Conservation (phyloP, 2,888 invertebrate genomes). For the Pegoplata infirma region DNA sequence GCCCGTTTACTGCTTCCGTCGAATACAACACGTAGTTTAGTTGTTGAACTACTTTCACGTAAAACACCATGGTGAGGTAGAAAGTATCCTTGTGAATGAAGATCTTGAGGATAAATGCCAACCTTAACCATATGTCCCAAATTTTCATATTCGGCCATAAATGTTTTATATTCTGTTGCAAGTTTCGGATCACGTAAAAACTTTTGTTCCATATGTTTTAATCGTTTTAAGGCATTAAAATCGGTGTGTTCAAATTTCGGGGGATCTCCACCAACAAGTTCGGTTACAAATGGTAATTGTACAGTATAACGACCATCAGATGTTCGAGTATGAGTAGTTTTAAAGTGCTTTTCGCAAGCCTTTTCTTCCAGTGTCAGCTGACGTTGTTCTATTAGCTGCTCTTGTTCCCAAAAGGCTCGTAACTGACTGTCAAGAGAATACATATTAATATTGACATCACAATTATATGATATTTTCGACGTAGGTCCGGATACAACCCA, state of each 20-base stretch:
- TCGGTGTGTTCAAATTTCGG: conserved; percentile 37
- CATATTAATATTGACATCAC: conserved; percentile 6
- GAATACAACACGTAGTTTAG: no score
- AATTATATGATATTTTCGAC: background rate
- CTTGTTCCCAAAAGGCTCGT: conserved; percentile 30
- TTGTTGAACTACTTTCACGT: conserved; percentile 37
- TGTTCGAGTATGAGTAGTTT: no score
- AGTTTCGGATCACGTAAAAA: conserved; percentile 14
- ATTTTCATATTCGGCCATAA: conserved; percentile 29
- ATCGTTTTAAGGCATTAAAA: conserved; percentile 24
- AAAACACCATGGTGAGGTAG: conserved; percentile 40
- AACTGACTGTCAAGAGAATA: conserved; percentile 19
- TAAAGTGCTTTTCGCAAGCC: conserved; percentile 6
- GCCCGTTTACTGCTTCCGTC: background rate
- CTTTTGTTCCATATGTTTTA: conserved; percentile 34
- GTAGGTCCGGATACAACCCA: conserved; percentile 25
- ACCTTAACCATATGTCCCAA: conserved; percentile 33
- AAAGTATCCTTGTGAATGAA: conserved; percentile 28
- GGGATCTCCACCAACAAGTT: background rate
- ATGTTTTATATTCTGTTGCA: conserved; percentile 11
- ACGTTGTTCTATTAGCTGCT: conserved; percentile 29
- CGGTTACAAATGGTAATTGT: conserved; percentile 33
- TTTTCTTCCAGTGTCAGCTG: conserved; percentile 19
- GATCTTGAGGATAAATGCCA: conserved; percentile 44
- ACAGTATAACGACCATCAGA: conserved; percentile 16